Conservation (phyloP, 2,113 vertebrate species). For the Saccopteryx bilineata region DNA sequence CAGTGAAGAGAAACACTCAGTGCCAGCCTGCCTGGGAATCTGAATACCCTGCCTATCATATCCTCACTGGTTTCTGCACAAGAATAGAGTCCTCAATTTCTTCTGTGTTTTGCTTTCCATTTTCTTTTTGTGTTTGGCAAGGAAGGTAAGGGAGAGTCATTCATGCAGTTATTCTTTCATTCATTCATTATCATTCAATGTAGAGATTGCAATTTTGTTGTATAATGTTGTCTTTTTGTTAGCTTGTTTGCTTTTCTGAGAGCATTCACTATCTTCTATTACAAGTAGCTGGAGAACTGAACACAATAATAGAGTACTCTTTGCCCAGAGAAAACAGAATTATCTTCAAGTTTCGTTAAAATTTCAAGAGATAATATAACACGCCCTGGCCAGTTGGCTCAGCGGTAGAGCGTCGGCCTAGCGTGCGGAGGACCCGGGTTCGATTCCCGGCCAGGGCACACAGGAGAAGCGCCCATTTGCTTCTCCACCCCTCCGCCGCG, state of each 20-base stretch:
- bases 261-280: not conserved
- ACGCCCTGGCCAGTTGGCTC: no score
- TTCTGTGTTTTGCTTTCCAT: constrained; percentile 1
- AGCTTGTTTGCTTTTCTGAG: not conserved
- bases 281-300: not conserved
- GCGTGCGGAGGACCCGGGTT: no score
- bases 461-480: no score
- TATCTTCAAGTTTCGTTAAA: constrained; percentile 24
- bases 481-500: no score
- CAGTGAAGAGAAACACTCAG: not conserved
- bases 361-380: constrained; percentile 36
- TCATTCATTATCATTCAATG: not conserved
- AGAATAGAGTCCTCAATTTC: not conserved
- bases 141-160: not conserved
- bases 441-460: no score
- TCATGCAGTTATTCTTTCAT: not conserved
- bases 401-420: no score
- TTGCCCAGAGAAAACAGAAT: not conserved
- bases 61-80: constrained; percentile 18
- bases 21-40: not conserved
- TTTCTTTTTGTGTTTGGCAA: not conserved
- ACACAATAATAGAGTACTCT: not conserved
- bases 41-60: not conserved
- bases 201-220: not conserved
- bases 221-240: not conserved